Conservation (phyloP, 2,113 vertebrate species). For the Peromyscus californicus region DNA sequence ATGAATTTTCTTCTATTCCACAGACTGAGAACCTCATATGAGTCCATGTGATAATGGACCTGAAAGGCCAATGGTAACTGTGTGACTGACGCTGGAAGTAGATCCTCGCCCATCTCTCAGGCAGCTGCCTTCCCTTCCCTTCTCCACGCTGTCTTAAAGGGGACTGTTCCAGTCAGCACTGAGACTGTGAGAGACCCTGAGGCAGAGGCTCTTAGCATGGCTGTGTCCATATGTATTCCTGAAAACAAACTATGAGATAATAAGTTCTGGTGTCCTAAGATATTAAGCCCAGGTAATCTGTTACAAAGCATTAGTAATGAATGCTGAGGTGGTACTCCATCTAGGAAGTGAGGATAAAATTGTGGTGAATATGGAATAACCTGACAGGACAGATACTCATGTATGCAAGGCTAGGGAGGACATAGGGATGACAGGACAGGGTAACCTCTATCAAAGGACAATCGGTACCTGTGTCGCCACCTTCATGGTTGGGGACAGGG, state of each 20-base stretch:
- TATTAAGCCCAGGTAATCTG: not conserved
- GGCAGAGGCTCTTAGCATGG: not conserved
- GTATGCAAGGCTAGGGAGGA: not conserved
- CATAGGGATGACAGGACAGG: not conserved
- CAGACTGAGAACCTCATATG: not conserved
- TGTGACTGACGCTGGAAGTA: not conserved
- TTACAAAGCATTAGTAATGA: not conserved
- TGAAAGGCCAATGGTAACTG: not conserved
- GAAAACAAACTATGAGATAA: not conserved
- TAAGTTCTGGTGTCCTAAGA: not conserved
- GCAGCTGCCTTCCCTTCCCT: not conserved
- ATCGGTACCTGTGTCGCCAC: not conserved
- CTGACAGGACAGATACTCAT: not conserved
- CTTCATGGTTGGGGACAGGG: not conserved
- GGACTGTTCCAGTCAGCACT: not conserved
- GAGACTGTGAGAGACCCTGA: not conserved
- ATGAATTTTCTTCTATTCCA: not conserved
- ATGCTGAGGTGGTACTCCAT: not conserved
- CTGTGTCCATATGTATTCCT: not conserved
- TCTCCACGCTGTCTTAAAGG: not conserved
- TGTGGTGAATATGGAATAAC: not conserved
- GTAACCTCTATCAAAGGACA: not conserved
- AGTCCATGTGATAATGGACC: not conserved
- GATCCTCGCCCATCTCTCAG: not conserved
- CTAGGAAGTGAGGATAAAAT: not conserved